These are phyloP conservation scores for Euthynnus affinis DNA, from an alignment of 2,797 vertebrate species.

Conservation along the genomic window DNA sequence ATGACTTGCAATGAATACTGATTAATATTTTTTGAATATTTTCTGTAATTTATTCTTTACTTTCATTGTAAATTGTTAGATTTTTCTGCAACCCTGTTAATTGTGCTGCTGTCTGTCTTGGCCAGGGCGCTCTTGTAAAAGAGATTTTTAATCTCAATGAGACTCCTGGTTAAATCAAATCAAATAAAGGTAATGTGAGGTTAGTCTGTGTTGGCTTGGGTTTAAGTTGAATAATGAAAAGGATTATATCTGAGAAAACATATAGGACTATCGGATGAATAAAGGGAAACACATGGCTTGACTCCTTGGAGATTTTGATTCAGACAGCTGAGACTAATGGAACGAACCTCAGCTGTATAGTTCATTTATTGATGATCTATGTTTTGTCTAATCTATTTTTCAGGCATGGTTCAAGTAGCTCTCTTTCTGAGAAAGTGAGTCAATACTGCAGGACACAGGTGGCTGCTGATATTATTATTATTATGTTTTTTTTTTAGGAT, in stretches of 20 bases:
- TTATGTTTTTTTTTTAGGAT: conserved; percentile 1
- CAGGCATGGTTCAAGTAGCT: neutral
- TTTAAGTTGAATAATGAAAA: conserved; percentile 45
- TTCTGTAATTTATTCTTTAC: no score
- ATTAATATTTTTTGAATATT: no score
- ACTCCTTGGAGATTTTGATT: conserved; percentile 24
- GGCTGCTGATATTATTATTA: conserved; percentile 12
- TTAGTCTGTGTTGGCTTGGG: conserved; percentile 9
- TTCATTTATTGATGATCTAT: conserved; percentile 20
- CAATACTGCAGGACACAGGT: neutral
- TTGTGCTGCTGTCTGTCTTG: no score
- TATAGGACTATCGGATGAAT: neutral
- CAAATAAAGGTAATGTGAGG: neutral
- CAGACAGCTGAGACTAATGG: conserved; percentile 4
- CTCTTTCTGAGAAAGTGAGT: no score
- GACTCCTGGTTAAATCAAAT: no score
- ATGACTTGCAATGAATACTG: no score
- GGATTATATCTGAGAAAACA: conserved; percentile 12
- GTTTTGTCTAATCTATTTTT: conserved; percentile 12
- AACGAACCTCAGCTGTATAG: conserved; percentile 1
- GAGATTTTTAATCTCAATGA: no score
- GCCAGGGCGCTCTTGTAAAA: no score
- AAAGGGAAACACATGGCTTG: neutral
- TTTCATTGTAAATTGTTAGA: no score
- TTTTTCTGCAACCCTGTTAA: no score